These are phyloP conservation scores for Brenthis daphne DNA, from an alignment of 2,888 invertebrate species.

Conservation along the genomic window DNA sequence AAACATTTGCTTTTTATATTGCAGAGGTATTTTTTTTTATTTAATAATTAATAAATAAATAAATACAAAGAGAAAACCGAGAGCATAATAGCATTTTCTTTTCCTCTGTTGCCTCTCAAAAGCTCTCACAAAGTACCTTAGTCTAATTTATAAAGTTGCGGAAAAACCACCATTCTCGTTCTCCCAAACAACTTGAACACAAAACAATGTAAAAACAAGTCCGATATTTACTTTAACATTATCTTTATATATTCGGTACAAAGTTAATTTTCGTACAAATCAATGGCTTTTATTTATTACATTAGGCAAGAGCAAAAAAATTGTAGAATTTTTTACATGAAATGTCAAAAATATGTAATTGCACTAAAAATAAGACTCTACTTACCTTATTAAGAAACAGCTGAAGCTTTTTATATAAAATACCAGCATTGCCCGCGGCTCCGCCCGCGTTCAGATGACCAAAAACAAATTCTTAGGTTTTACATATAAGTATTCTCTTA, in stretches of 20 bases:
- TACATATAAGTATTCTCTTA: too few relatives aligned
- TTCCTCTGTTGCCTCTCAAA: conserved; percentile 35
- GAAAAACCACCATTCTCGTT: conserved; percentile 29
- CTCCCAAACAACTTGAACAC: conserved; percentile 31
- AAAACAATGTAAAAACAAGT: conserved; percentile 34
- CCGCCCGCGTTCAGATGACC: too few relatives aligned
- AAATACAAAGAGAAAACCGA: conserved; percentile 30
- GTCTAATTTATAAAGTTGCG: conserved; percentile 40
- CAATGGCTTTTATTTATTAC: background rate
- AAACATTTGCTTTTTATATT: background rate
- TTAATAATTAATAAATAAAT: conserved; percentile 17
- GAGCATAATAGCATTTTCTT: conserved; percentile 37
- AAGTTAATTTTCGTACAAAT: background rate
- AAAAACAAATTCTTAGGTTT: too few relatives aligned
- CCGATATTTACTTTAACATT: conserved; percentile 26
- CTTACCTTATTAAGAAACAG: too few relatives aligned
- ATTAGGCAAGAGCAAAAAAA: too few relatives aligned
- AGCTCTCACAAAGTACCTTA: conserved; percentile 38
- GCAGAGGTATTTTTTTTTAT: background rate
- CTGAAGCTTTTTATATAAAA: too few relatives aligned
- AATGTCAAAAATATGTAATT: too few relatives aligned
- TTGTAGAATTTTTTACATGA: too few relatives aligned
- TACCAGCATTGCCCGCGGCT: too few relatives aligned
- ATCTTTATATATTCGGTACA: conserved; percentile 10
- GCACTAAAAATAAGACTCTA: too few relatives aligned